Evolutionary conservation across 2,113 vertebrate genomes (phyloP), one percentile per base, ranked within the genome.

Genomic region (Eulemur macaco): DNA sequence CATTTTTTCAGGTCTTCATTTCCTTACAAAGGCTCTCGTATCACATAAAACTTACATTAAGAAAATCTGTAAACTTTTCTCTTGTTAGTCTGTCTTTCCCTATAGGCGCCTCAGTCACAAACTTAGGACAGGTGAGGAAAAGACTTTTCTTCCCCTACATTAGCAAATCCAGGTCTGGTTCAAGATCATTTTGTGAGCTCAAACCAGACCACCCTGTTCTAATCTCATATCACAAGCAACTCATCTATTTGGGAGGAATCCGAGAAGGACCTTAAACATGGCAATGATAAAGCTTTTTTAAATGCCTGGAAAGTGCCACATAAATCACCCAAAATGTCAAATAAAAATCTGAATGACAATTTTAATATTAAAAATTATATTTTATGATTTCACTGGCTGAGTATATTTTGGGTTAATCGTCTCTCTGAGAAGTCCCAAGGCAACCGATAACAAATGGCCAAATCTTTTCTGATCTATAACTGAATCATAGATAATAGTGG

Each of bases 301-400:
- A 96, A 89, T 84, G 84, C 52, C 37, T 69, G 1, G 37, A 29
- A 87, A 89, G 47, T 68, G 60, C 69, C 9, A 4, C 77, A 91
- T 29, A 58, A 60, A 68, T 94, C 66, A 94, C 39, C 39, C 68
- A 89, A 94, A 88, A 88, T 94, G 77, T 92, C 69, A 74, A 81
- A 71, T 42, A 89, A 23, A 92, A 80, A 66, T 42, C 8, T 34
- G 54, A 91, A 60, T 82, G 89, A 77, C 27, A 93, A 63, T 94
- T 96, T 66, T 77, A 92, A 97, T 94, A 56, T 95, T 34, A 45
- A 92, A 92, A 85, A 88, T 95, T 60, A 37, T 37, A 25, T 54
- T 74, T 56, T n/a, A 82, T 37, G 39, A 92, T 56, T 66, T 66
- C 20, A 87, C 27, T 58, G n/a, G 11, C 42, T 42, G 15, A 69